Conservation (phyloP, 2,113 vertebrate genomes). For the Bothrops jararaca region DNA sequence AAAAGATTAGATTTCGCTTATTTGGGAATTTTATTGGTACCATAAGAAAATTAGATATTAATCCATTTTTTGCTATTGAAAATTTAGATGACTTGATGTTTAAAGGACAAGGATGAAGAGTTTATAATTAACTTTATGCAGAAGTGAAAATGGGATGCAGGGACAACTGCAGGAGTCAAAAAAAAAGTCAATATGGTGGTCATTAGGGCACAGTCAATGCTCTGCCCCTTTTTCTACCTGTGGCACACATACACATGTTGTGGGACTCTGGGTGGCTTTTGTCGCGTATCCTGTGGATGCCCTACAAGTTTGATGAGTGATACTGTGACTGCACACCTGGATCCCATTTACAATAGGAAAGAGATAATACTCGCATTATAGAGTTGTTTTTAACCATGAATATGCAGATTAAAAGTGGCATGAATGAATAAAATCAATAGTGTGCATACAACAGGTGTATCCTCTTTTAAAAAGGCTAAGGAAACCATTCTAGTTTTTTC, state of each 20-base stretch:
- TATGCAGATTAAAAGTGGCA: not conserved
- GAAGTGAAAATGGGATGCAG: not conserved
- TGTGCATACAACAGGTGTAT: not conserved
- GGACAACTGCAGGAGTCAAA: not conserved
- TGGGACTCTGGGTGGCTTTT: not conserved
- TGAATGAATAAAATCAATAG: not conserved
- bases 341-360: not conserved
- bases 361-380: not conserved
- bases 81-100: not conserved
- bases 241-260: not conserved
- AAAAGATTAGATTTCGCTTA: not conserved
- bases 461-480: not conserved
- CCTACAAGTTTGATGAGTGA: not conserved
- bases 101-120: not conserved
- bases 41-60: not conserved
- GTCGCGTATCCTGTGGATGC: not conserved
- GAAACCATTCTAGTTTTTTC: not conserved
- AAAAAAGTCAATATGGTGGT: not conserved
- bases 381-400: not conserved
- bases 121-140: not conserved
- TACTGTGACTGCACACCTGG: not conserved
- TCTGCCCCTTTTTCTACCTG: not conserved
- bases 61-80: not conserved
- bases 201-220: not conserved
- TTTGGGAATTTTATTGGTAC: not conserved